These are phyloP conservation scores for Dasysyrphus albostriatus DNA, from an alignment of 2,888 invertebrate genomes.

Conservation along the genomic window DNA sequence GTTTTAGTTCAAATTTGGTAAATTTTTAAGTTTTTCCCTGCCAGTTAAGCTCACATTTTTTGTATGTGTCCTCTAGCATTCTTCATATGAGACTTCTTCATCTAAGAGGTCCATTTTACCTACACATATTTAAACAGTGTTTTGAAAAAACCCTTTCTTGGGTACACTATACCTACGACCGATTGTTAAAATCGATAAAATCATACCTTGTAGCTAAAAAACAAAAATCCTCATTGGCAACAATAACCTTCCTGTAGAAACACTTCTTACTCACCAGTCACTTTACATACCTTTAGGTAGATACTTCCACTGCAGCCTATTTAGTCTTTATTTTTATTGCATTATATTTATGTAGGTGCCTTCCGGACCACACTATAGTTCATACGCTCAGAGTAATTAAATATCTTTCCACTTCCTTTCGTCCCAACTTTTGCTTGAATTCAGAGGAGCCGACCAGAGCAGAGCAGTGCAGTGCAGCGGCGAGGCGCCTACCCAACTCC, in stretches of 20 bases:
- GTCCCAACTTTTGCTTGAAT: neutral
- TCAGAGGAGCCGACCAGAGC: conserved; percentile 5
- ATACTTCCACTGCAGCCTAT: conserved; percentile 30
- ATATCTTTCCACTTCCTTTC: conserved; percentile 66
- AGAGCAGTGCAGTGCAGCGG: neutral
- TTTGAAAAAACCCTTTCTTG: too few species aligned
- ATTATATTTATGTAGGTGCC: conserved; percentile 70
- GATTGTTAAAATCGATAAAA: neutral
- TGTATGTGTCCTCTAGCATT: too few species aligned
- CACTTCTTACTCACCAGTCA: conserved; percentile 27
- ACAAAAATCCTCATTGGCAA: conserved; percentile 12
- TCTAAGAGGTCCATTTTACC: too few species aligned
- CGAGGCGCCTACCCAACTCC: conserved; percentile 45
- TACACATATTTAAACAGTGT: too few species aligned
- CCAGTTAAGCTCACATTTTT: too few species aligned
- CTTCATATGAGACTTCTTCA: too few species aligned
- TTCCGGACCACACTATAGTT: conserved; percentile 64
- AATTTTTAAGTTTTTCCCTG: too few species aligned
- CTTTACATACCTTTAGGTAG: neutral
- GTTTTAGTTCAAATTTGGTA: too few species aligned
- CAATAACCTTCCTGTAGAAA: conserved; percentile 24
- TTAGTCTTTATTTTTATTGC: conserved; percentile 46
- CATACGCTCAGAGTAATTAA: conserved; percentile 66
- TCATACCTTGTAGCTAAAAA: neutral
- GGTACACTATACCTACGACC: too few species aligned